Evolutionary conservation across 2,888 invertebrate species (phyloP).

Genomic region (Eustalomyia histrio): DNA sequence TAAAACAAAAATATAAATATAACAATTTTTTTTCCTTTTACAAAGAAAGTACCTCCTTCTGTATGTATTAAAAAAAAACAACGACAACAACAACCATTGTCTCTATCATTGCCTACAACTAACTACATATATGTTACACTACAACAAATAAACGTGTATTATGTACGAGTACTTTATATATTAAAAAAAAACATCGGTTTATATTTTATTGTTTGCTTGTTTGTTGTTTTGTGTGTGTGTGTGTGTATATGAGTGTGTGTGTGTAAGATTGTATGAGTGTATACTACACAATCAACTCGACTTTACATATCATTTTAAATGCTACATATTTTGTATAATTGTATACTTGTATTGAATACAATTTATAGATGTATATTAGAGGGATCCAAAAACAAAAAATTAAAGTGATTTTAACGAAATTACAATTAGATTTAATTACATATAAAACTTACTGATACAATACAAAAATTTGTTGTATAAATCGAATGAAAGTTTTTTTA

Average conservation of each 20-base stretch:
- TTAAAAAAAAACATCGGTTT: neutral
- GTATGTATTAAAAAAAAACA: conserved; percentile 40
- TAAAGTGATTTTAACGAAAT: no score
- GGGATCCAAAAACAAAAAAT: no score
- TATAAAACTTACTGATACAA: no score
- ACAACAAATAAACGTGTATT: conserved; percentile 5
- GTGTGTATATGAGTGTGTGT: conserved; percentile 17
- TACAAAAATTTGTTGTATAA: no score
- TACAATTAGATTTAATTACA: no score
- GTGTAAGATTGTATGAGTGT: neutral
- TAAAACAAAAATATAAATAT: conserved; percentile 23
- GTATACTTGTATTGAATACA: neutral
- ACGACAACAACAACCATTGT: conserved; percentile 13
- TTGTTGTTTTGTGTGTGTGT: conserved; percentile 19
- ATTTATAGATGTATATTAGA: no score
- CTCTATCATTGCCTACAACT: conserved; percentile 23
- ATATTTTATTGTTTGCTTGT: conserved; percentile 18
- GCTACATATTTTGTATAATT: neutral
- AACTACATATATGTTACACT: conserved; percentile 4
- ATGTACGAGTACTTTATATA: no score
- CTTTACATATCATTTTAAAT: neutral
- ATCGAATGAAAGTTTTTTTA: no score
- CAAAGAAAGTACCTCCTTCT: conserved; percentile 36
- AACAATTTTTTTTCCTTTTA: conserved; percentile 30
- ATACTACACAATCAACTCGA: neutral